A percentile compares a stretch with the other conserved stretches of the same genome.
phyloP scores from a whole-genome alignment of 2,888 invertebrate genomes.

The Prenolepis imparis region DNA sequence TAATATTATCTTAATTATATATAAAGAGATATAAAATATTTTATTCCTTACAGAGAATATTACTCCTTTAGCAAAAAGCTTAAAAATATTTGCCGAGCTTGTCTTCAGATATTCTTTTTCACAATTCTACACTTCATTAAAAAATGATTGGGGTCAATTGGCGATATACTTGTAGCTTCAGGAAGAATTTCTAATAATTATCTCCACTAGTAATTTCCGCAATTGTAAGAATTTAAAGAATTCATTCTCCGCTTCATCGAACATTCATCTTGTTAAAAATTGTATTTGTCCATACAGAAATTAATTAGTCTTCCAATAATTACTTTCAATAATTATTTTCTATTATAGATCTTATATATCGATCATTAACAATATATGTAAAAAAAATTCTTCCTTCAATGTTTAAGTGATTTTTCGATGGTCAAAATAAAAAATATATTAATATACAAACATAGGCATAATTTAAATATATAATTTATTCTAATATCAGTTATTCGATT shows the following conservation, averaged over 20 bases:
- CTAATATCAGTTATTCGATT: background rate
- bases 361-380: background rate
- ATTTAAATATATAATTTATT: background rate
- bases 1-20: background rate
- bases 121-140: constrained; percentile 16
- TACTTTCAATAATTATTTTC: constrained; percentile 6
- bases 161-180: constrained; percentile 11
- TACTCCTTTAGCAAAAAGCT: background rate
- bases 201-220: constrained; percentile 20
- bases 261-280: constrained; percentile 37
- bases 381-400: constrained; percentile 1
- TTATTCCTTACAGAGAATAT: background rate
- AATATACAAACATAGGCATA: background rate
- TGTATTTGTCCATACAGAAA: constrained; percentile 16
- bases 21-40: constrained; percentile 1
- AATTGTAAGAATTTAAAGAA: constrained; percentile 34
- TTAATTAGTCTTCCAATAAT: constrained; percentile 39
- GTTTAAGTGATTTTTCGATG: constrained; percentile 14
- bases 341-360: constrained; percentile 3
- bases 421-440: background rate
- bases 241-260: background rate
- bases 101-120: background rate
- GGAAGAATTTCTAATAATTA: constrained; percentile 34
- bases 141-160: constrained; percentile 33
- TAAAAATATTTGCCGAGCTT: background rate